These are phyloP conservation scores for Calameuta filiformis DNA, from an alignment of 2,888 invertebrate species.

Conservation along the genomic window DNA sequence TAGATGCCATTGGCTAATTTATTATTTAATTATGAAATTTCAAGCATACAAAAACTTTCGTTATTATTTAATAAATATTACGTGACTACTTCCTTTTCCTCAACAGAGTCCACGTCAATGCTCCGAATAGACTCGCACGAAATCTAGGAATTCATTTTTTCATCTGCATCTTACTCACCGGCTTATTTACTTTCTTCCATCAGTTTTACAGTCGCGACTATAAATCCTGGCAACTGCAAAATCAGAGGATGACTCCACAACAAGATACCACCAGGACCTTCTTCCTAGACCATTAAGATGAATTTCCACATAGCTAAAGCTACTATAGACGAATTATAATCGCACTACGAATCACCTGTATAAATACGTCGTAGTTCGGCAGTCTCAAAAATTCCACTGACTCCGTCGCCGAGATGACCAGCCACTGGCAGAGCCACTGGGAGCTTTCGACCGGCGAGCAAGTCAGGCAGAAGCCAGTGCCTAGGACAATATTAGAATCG, in stretches of 20 bases:
- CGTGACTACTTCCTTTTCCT: neutral
- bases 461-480: conserved; percentile 42
- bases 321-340: neutral
- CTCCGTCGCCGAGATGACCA: conserved; percentile 44
- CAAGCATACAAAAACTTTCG: neutral
- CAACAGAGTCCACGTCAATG: no score
- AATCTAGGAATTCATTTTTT: neutral
- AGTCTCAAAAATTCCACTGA: neutral
- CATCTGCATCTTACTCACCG: neutral
- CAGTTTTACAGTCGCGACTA: neutral
- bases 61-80: neutral
- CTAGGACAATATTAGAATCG: conserved; percentile 64
- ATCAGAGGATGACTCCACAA: neutral
- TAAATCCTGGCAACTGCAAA: neutral
- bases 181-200: neutral
- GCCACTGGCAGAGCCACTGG: conserved; percentile 41
- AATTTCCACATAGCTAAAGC: neutral
- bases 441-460: conserved; percentile 32
- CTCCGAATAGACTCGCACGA: neutral
- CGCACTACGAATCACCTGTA: neutral
- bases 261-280: neutral
- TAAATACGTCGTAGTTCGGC: neutral
- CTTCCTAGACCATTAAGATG: neutral
- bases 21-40: neutral
- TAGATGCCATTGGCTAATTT: neutral